phyloP scores from a whole-genome alignment of 2,113 vertebrate species.

The Aldabrachelys gigantea region DNA sequence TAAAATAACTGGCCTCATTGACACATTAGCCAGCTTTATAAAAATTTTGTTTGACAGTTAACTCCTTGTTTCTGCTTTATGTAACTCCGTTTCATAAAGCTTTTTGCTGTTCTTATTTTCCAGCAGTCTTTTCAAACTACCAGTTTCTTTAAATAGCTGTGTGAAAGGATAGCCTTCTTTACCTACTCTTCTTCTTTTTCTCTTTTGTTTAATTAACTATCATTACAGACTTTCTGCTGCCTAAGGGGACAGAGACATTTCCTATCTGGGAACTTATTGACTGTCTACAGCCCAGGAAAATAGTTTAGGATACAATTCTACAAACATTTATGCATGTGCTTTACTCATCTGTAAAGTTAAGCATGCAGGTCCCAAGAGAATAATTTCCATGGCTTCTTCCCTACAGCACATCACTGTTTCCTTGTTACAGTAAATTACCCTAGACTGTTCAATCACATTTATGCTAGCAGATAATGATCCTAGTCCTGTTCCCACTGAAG shows the following conservation, averaged over 20 bases:
- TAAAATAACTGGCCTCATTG: constrained; percentile 11
- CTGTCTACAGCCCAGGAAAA: not conserved
- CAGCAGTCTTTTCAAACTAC: not conserved
- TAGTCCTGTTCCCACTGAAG: constrained; percentile 28
- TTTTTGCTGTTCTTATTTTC: not conserved
- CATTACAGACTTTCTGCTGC: not conserved
- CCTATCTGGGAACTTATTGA: not conserved
- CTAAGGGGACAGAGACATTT: not conserved
- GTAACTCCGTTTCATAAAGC: not conserved
- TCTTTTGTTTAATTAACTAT: not conserved
- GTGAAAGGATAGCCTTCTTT: not conserved
- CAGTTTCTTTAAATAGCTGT: constrained; percentile 4
- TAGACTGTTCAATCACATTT: not conserved
- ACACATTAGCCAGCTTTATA: constrained; percentile 10
- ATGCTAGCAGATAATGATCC: constrained; percentile 12
- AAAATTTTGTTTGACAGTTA: not conserved
- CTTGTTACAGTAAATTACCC: not conserved
- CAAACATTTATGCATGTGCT: rapidly evolving
- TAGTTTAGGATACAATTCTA: constrained; percentile 3
- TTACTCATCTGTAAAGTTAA: constrained; percentile 16
- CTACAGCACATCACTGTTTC: not conserved
- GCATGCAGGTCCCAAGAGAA: not conserved
- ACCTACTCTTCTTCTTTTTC: not conserved
- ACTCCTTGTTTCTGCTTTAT: not conserved
- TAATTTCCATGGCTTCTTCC: constrained; percentile 27